Conservation (phyloP, 1,140 invertebrate species). For the Diachasmimorpha longicaudata region DNA sequence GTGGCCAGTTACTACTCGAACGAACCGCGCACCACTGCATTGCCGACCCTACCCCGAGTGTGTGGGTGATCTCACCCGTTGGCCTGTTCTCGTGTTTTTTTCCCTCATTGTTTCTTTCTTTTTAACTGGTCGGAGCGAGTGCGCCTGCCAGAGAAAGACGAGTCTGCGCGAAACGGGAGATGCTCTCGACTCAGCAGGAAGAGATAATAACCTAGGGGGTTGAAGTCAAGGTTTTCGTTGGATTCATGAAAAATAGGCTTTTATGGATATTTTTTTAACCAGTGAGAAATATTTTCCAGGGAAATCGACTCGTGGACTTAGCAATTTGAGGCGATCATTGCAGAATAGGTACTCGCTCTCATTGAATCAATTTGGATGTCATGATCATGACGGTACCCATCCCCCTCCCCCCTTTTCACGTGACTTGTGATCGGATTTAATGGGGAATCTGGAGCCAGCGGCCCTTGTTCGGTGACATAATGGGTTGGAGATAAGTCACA, state of each 20-base stretch:
- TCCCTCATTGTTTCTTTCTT: not conserved
- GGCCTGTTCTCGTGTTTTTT: not conserved
- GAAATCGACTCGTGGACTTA: not conserved
- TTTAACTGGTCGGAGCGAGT: not conserved
- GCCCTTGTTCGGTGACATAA: not conserved
- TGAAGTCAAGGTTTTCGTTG: not conserved
- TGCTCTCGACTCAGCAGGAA: not conserved
- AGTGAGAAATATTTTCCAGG: no score
- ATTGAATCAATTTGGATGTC: not conserved
- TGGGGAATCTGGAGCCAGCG: not conserved
- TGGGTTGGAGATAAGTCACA: not conserved
- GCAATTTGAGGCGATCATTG: not conserved
- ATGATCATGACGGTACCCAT: not conserved
- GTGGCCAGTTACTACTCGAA: not conserved
- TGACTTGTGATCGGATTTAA: not conserved
- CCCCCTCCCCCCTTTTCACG: not conserved
- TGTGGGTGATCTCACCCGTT: constrained; percentile 16
- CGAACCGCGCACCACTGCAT: constrained; percentile 29
- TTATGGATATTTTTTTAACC: not conserved
- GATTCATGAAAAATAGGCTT: not conserved
- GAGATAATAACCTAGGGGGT: not conserved
- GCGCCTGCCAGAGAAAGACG: not conserved
- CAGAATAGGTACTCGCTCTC: not conserved
- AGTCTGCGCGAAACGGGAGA: not conserved
- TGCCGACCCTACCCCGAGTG: constrained; percentile 25